phyloP scores from a whole-genome alignment of 1,140 invertebrate species.

The Euwallacea fornicatus region DNA sequence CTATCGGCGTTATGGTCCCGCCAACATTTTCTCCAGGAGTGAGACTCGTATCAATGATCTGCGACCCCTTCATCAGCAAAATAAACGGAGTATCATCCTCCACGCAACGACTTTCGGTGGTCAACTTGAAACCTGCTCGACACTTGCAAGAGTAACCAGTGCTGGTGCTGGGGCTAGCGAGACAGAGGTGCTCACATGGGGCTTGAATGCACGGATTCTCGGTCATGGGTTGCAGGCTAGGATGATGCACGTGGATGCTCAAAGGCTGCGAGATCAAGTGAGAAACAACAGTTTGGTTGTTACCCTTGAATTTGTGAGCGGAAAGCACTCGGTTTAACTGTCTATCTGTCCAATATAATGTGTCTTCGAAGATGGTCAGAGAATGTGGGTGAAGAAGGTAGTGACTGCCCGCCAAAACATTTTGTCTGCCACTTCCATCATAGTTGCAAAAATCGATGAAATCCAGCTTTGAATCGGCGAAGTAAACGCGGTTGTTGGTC shows the following conservation, averaged over 20 bases:
- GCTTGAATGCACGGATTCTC: conserved; percentile 80
- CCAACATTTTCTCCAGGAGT: conserved; percentile 73
- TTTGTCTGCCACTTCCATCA: conserved; percentile 86
- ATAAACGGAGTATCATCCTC: conserved; percentile 87
- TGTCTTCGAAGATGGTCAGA: conserved; percentile 89
- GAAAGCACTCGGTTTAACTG: conserved; percentile 86
- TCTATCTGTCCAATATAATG: conserved; percentile 95
- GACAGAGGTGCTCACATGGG: conserved; percentile 87
- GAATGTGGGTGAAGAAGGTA: conserved; percentile 96
- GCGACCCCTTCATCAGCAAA: conserved; percentile 87
- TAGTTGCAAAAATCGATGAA: conserved; percentile 99
- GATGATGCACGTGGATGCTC: conserved; percentile 92
- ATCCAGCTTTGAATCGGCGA: conserved; percentile 96
- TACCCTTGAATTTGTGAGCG: conserved; percentile 85
- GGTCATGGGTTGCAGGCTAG: conserved; percentile 84
- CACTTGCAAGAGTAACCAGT: conserved; percentile 81
- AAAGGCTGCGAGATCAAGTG: conserved; percentile 93
- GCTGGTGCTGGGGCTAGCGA: conserved; percentile 74
- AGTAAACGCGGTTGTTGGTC: conserved; percentile 91
- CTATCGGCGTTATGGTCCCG: conserved; percentile 83
- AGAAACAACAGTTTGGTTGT: conserved; percentile 90
- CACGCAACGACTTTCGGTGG: conserved; percentile 71
- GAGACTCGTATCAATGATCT: conserved; percentile 82
- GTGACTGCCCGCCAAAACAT: conserved; percentile 84
- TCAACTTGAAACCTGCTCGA: conserved; percentile 79